Percentiles rank a stretch among this genome's conserved stretches.
Conservation (phyloP, 2,797 vertebrate genomes). For the Vireo griseus region DNA sequence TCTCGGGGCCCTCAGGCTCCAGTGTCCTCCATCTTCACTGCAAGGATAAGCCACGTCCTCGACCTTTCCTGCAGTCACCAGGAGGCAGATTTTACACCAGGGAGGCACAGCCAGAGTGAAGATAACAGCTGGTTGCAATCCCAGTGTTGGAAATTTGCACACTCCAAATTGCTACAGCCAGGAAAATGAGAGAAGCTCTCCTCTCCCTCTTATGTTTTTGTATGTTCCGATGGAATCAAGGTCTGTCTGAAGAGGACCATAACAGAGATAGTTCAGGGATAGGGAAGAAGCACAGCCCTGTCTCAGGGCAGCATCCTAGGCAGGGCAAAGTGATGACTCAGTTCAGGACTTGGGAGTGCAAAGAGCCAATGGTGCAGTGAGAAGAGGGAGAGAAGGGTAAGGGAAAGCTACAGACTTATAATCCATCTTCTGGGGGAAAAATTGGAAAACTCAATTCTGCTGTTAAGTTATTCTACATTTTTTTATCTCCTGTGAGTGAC, state of each 20-base stretch:
- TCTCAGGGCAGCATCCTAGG: neutral
- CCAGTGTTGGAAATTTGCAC: neutral
- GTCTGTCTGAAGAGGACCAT: neutral
- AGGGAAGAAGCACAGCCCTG: neutral
- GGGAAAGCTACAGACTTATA: neutral
- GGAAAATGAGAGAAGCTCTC: neutral
- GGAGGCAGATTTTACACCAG: neutral
- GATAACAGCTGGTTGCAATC: neutral
- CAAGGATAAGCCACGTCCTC: neutral
- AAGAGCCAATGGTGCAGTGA: neutral
- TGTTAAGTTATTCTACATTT: neutral
- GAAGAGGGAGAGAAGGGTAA: neutral
- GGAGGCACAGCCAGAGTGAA: neutral
- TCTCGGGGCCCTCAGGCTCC: neutral
- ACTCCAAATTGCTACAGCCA: neutral
- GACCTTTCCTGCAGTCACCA: neutral
- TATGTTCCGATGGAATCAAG: neutral
- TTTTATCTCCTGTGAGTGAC: neutral
- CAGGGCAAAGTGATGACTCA: neutral
- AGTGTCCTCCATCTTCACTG: neutral
- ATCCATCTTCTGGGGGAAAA: neutral
- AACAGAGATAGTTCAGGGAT: neutral
- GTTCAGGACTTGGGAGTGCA: neutral
- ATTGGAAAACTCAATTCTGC: neutral
- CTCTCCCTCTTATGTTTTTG: neutral